Conservation (phyloP, 2,888 invertebrate genomes). For the Stegana nigrithorax region DNA sequence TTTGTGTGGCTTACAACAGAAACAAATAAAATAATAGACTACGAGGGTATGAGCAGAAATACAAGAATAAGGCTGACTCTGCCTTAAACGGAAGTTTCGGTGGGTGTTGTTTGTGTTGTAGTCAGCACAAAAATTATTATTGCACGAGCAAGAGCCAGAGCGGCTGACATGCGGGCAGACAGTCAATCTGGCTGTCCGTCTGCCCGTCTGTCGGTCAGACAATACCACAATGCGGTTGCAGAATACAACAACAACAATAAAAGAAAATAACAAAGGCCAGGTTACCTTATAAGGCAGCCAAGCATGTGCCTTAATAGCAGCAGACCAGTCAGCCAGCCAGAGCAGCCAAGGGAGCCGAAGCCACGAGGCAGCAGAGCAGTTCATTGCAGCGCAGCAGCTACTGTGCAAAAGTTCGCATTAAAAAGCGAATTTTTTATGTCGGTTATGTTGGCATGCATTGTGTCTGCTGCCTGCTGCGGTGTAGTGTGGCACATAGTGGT, state of each 20-base stretch:
- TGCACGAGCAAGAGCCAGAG: no score
- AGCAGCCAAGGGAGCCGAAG: no score
- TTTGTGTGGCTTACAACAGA: slow-evolving; percentile 3
- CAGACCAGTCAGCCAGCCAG: no score
- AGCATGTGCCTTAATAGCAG: no score
- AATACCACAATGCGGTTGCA: slow-evolving; percentile 61
- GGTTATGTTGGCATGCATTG: background rate
- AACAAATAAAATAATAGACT: background rate
- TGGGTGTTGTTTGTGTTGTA: slow-evolving; percentile 2
- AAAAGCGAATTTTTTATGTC: background rate
- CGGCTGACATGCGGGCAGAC: no score
- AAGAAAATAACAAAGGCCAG: slow-evolving; percentile 29
- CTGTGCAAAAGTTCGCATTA: background rate
- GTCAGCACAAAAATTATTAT: slow-evolving; percentile 14
- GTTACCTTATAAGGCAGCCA: slow-evolving; percentile 22
- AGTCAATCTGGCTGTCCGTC: background rate
- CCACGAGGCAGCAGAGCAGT: slow-evolving; percentile 11
- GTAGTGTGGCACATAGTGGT: no score
- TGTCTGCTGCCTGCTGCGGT: background rate
- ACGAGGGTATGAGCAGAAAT: background rate
- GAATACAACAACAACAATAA: slow-evolving; percentile 17
- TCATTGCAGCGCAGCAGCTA: background rate
- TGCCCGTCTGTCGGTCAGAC: slow-evolving; percentile 41
- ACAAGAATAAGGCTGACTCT: background rate
- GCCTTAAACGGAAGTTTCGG: slow-evolving; percentile 5